A percentile compares a stretch with the other conserved stretches of the same genome.
Evolutionary conservation across 2,797 vertebrate genomes (phyloP).

Genomic region (Muscicapa striata): DNA sequence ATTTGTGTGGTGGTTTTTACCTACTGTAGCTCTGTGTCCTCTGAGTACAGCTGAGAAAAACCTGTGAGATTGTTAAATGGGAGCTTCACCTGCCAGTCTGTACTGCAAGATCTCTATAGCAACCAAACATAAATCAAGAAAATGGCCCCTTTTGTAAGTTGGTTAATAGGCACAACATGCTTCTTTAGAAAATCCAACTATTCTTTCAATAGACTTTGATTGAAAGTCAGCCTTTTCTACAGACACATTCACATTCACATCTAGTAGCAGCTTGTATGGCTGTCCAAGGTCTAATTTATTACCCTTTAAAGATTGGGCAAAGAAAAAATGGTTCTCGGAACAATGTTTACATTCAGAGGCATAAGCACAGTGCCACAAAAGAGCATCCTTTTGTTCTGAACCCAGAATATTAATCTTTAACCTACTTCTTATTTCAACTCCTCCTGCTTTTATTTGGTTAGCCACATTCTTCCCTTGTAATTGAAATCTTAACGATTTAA

Average conservation of each 20-base stretch:
- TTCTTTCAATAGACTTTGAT: conserved; percentile 96
- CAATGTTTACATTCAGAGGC: conserved; percentile 89
- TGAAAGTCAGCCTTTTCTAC: conserved; percentile 91
- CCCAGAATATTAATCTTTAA: conserved; percentile 84
- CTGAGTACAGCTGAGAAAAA: conserved; percentile 73
- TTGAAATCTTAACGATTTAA: conserved; percentile 76
- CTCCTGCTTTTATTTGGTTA: conserved; percentile 53
- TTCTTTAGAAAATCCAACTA: conserved; percentile 90
- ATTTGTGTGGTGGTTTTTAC: conserved; percentile 63
- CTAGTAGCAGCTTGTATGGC: conserved; percentile 93
- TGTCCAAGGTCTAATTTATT: conserved; percentile 90
- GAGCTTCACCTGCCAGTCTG: conserved; percentile 84
- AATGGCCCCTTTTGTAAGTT: conserved; percentile 92
- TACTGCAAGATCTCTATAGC: conserved; percentile 84
- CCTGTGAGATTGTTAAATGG: conserved; percentile 77
- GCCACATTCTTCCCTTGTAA: conserved; percentile 68
- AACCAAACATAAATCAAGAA: conserved; percentile 90
- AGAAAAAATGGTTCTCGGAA: conserved; percentile 87
- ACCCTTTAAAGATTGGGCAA: conserved; percentile 89
- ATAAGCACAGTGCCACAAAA: conserved; percentile 78
- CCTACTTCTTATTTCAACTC: conserved; percentile 74
- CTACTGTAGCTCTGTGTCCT: conserved; percentile 43
- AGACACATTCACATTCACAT: conserved; percentile 89
- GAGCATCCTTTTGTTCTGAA: conserved; percentile 82
- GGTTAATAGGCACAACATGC: conserved; percentile 97